Evolutionary conservation across 2,888 invertebrate species (phyloP).

Genomic region (Idaea dimidiata): DNA sequence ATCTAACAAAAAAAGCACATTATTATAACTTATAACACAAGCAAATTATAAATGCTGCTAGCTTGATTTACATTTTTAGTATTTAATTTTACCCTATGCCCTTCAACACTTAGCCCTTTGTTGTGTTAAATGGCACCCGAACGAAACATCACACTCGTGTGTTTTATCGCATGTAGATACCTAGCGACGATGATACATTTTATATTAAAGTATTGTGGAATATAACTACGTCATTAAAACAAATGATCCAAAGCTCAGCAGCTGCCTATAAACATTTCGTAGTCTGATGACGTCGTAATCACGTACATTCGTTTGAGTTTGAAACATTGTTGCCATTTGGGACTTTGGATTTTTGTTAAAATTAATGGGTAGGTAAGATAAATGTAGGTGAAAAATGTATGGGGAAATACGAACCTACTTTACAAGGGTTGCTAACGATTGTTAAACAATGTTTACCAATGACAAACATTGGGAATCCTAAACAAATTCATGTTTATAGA

Average conservation of each 20-base stretch:
- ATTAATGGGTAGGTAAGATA: neutral
- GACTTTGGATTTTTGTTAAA: neutral
- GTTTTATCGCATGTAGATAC: no score
- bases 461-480: neutral
- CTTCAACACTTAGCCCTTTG: no score
- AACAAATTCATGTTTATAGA: neutral
- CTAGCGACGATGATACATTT: neutral
- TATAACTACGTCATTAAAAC: neutral
- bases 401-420: neutral
- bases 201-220: neutral
- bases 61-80: no score
- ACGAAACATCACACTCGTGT: no score
- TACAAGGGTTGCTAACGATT: constrained; percentile 1
- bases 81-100: no score
- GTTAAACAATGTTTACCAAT: neutral
- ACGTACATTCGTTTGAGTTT: neutral
- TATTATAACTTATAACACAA: no score
- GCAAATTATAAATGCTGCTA: no score
- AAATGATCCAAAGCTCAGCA: neutral
- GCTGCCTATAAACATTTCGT: constrained; percentile 1
- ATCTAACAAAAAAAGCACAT: no score
- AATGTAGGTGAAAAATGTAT: no score
- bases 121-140: no score
- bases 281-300: neutral
- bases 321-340: neutral